Evolutionary conservation across 2,113 vertebrate genomes (phyloP).

Genomic region (Oplegnathus fasciatus): DNA sequence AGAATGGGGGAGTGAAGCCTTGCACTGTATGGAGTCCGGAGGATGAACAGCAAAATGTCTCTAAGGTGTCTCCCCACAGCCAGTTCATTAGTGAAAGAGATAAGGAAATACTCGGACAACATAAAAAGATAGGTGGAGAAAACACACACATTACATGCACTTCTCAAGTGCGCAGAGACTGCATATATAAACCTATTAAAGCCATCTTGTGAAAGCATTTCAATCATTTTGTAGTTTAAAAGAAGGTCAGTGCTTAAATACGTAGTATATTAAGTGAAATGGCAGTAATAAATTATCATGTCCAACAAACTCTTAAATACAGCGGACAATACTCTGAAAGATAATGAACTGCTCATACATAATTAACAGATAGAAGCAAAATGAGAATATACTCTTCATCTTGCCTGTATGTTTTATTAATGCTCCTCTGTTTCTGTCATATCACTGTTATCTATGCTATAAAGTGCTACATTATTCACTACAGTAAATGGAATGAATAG

Average conservation of each 20-base stretch:
- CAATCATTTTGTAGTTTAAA: background rate
- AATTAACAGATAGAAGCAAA: constrained; percentile 65
- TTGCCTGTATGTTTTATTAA: constrained; percentile 74
- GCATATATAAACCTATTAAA: constrained; percentile 8
- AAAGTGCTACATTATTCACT: constrained; percentile 69
- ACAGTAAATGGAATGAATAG: constrained; percentile 60
- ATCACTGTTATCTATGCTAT: constrained; percentile 58
- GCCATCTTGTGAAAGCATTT: background rate
- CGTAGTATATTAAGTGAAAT: background rate
- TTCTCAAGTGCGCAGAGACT: background rate
- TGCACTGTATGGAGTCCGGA: constrained; percentile 43
- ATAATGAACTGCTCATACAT: constrained; percentile 67
- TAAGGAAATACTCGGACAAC: background rate
- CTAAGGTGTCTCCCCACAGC: constrained; percentile 14
- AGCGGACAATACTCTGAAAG: constrained; percentile 37
- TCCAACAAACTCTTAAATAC: constrained; percentile 25
- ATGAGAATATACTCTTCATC: constrained; percentile 63
- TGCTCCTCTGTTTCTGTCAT: constrained; percentile 61
- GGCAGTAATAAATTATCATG: background rate
- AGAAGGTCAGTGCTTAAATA: constrained; percentile 13
- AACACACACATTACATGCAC: constrained; percentile 5
- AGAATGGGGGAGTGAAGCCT: constrained; percentile 20
- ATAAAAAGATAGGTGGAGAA: constrained; percentile 8
- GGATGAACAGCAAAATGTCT: constrained; percentile 38
- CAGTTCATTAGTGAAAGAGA: constrained; percentile 43